These are phyloP conservation scores for Chrysotoxum bicinctum DNA, from an alignment of 2,888 invertebrate species.

Conservation along the genomic window DNA sequence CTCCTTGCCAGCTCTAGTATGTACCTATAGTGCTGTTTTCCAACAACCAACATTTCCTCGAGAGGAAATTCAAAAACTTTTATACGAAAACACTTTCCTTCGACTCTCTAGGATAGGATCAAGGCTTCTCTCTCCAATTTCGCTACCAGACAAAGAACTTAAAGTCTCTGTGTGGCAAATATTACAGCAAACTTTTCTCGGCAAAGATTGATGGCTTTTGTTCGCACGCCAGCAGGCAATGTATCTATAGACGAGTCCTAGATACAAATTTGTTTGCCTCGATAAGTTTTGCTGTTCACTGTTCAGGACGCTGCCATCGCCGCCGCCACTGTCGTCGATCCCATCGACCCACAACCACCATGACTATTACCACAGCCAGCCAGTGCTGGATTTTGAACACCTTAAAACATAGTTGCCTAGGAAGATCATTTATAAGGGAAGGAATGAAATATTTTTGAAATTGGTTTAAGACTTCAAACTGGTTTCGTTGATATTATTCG, in stretches of 20 bases:
- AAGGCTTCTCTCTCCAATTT: background rate
- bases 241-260: conserved; percentile 15
- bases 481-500: too few species aligned
- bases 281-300: conserved; percentile 53
- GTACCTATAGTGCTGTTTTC: conserved; percentile 22
- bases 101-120: background rate
- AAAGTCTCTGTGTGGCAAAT: conserved; percentile 36
- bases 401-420: background rate
- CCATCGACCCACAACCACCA: background rate
- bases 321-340: background rate
- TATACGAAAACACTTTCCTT: conserved; percentile 56
- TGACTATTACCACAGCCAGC: background rate
- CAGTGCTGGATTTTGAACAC: background rate
- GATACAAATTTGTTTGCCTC: conserved; percentile 56
- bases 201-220: conserved; percentile 67
- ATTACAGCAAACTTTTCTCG: conserved; percentile 52
- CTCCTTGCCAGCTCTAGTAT: background rate
- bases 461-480: too few species aligned
- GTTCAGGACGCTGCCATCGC: background rate
- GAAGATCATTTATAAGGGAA: too few species aligned
- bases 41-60: conserved; percentile 56
- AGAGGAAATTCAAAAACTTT: conserved; percentile 71
- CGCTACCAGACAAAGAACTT: conserved; percentile 40
- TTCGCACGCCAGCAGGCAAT: conserved; percentile 50
- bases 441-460: too few species aligned